Evolutionary conservation across 2,888 invertebrate genomes (phyloP), one percentile per base, ranked within the genome.

Genomic region (Cataglyphis livida): DNA sequence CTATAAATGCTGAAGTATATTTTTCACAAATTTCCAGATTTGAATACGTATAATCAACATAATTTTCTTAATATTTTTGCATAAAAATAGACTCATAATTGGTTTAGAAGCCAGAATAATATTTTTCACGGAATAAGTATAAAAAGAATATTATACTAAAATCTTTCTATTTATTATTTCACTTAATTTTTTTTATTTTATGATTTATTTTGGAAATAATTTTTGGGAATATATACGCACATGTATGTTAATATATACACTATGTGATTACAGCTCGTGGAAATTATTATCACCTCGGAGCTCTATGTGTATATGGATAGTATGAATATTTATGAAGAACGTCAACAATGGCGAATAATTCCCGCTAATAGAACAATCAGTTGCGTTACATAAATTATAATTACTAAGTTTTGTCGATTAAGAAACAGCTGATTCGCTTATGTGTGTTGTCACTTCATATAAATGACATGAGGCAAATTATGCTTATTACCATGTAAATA

Each of bases 211-310:
- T 38, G 28, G 28, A 28, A 28, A 28, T 28, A 28, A 28, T 28
- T 38, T 76, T 38, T 44, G 5, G 25, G 12, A 10, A 15, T 9
- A n/a, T 25, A 7, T 2, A n/a, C 5, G 12, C 12, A 32, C 32
- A 32, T 32, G 4, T 18, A 54, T 65, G 25, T 61, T 70, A 79
- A 70, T 59, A 9, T 59, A 5, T 62, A 28, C 48, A 21, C 76
- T 71, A 44, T 15, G 35, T 78, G 18, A 76, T 85, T 90, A 4
- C 90, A 93, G 94, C 93, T 59, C 89, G 85, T 41, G 90, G 88
- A 73, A 89, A 87, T 73, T 92, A 92, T 85, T 92, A 92, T 78
- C 91, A 93, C 65, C 88, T 93, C 44, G 94, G 93, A 10, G 88
- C 90, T 3, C 86, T 90, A 57, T 94, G 93, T 75, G 85, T 90